phyloP scores from a whole-genome alignment of 1,140 invertebrate species.

The Trachymyrmex cornetzi region DNA sequence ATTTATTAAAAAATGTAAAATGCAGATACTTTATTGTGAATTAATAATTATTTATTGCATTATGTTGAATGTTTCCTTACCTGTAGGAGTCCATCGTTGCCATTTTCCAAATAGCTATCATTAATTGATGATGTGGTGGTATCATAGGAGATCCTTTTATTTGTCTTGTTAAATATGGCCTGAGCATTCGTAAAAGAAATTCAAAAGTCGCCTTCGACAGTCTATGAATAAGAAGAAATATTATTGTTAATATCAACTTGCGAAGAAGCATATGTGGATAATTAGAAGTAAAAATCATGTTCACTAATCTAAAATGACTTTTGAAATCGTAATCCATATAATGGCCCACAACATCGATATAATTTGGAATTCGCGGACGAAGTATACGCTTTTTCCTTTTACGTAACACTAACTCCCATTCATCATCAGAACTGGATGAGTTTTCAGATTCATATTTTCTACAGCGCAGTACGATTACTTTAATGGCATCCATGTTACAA shows the following conservation, averaged over 20 bases:
- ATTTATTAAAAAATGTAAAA: no score
- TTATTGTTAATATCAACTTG: not conserved
- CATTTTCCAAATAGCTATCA: no score
- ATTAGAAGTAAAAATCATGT: not conserved
- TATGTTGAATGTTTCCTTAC: no score
- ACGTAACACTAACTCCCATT: not conserved
- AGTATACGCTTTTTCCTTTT: not conserved
- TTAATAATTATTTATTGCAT: no score
- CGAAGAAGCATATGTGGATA: not conserved
- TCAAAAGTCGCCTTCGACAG: not conserved
- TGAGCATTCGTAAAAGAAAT: not conserved
- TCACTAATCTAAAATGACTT: constrained; percentile 22
- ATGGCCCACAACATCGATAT: not conserved
- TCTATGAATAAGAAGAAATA: not conserved
- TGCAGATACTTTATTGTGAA: no score
- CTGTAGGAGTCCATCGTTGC: no score
- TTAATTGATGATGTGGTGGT: not conserved
- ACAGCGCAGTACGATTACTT: no score
- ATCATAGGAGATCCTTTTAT: not conserved
- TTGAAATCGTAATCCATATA: constrained; percentile 63
- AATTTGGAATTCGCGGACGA: not conserved
- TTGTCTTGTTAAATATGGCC: not conserved
- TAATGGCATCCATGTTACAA: no score
- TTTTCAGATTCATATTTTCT: no score
- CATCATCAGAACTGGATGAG: no score